Base-by-base conservation (phyloP, 2,888 invertebrate genomes). In the Timema podura region DNA sequence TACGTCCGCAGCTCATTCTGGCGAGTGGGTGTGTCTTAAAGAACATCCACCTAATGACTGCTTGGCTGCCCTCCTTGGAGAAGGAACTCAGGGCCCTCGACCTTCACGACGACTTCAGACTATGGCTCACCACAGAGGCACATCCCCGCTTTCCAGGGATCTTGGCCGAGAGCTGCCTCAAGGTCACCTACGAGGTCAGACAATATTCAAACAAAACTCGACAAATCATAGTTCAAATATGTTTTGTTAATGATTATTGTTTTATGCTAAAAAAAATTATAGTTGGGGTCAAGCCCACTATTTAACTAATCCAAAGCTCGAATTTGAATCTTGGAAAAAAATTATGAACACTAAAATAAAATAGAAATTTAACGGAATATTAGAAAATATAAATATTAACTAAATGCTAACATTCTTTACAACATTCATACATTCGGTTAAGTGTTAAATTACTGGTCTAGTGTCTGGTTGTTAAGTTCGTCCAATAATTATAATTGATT, bases 41-140 rank as follows among this genome's bases (percentile, higher is more conserved):
- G 82, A 94, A 94, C 81, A 82, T 93, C 0, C 94, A 94, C 80
- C 81, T 94, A 64, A 89, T 91, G 54, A 88, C 89, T 0, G 81
- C 85, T 13, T 91, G 92, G 88, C 80, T 94, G 46, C 85, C 87
- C 0, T 80, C 83, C n/a, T 81, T 93, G 47, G 88, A 90, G 76
- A 88, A 90, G 79, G 87, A 88, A 77, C 79, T 91, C n/a, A 85
- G 82, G 72, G 74, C 77, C 16, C 73, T 84, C 48, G 76, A 84
- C 75, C 79, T 82, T 8, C 79, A 85, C 49, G 76, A 83, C 5
- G 84, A 86, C 68, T 93, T 93, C 80, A 84, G 90, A 46, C 82
- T 97, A 51, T 96, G 96, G 96, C 83, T 97, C 71, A 89, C 95
- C 8, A 89, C 93, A 0, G 96, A 97, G 80, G 89, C 91, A 0